These are phyloP conservation scores for Leucopsar rothschildi DNA, from an alignment of 2,113 vertebrate species.

Conservation along the genomic window DNA sequence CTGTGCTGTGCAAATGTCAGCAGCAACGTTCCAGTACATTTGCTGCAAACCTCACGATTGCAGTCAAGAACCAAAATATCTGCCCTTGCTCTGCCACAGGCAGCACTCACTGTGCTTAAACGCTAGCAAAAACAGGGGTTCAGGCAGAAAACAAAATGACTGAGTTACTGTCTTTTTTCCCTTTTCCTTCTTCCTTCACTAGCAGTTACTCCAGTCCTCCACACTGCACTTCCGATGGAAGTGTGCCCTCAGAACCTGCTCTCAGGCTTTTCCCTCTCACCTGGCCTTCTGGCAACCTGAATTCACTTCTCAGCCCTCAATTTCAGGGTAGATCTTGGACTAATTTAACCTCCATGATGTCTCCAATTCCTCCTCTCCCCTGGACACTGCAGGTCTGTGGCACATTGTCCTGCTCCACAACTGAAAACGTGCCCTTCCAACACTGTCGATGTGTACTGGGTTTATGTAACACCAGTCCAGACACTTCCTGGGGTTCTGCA, in stretches of 20 bases:
- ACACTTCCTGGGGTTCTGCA: neutral
- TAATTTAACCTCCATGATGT: fast-evolving
- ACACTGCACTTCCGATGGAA: neutral
- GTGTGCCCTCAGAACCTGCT: neutral
- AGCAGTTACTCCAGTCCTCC: neutral
- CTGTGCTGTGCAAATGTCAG: neutral
- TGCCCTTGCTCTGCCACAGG: neutral
- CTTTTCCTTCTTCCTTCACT: neutral
- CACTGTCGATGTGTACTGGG: fast-evolving
- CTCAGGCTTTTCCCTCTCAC: neutral
- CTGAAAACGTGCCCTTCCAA: neutral
- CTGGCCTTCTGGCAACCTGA: fast-evolving
- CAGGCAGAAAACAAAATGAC: neutral
- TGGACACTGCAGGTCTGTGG: neutral
- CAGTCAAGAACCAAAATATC: neutral
- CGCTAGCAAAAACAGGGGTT: neutral
- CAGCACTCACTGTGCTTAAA: neutral
- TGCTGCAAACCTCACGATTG: neutral
- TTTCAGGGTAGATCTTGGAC: fast-evolving
- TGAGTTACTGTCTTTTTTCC: neutral
- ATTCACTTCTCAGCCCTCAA: neutral
- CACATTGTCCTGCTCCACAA: neutral
- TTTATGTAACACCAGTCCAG: neutral
- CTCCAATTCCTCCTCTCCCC: neutral
- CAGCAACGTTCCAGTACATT: neutral